These are phyloP conservation scores for Watsonalla cultraria DNA, from an alignment of 2,888 invertebrate species.

Conservation along the genomic window DNA sequence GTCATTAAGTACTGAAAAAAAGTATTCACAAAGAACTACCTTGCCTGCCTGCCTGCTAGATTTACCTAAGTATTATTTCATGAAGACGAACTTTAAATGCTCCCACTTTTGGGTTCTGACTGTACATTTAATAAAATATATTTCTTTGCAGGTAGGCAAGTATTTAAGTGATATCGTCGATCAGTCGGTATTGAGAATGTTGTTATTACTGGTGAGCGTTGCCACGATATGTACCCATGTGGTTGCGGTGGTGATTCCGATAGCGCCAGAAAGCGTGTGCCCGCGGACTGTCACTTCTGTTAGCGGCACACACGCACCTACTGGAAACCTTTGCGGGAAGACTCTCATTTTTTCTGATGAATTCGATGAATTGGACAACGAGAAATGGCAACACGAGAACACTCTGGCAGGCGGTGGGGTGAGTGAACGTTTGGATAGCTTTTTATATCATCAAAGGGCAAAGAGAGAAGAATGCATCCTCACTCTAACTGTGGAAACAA, in stretches of 20 bases:
- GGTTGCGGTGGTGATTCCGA: constrained; percentile 4
- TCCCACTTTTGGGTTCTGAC: no score
- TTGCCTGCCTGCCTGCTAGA: no score
- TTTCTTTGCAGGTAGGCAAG: no score
- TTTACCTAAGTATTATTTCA: no score
- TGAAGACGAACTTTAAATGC: no score
- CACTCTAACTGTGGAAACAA: no score
- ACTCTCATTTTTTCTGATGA: constrained; percentile 81
- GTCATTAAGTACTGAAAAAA: no score
- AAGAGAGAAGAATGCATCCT: no score
- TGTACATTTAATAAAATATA: no score
- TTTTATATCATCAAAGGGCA: no score
- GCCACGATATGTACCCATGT: constrained; percentile 24
- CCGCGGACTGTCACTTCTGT: constrained; percentile 66
- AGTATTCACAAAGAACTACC: no score
- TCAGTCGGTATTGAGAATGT: constrained; percentile 24
- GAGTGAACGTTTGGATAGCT: constrained; percentile 33
- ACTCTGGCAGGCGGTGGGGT: constrained; percentile 82
- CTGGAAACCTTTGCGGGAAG: constrained; percentile 69
- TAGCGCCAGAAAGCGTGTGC: constrained; percentile 50
- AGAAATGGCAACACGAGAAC: constrained; percentile 82
- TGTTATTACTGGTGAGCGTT: constrained; percentile 38
- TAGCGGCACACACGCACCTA: constrained; percentile 70
- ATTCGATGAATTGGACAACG: constrained; percentile 77
- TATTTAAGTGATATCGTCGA: no score